These are phyloP conservation scores for Ophonus ardosiacus DNA, from an alignment of 2,888 invertebrate species.

Conservation along the genomic window DNA sequence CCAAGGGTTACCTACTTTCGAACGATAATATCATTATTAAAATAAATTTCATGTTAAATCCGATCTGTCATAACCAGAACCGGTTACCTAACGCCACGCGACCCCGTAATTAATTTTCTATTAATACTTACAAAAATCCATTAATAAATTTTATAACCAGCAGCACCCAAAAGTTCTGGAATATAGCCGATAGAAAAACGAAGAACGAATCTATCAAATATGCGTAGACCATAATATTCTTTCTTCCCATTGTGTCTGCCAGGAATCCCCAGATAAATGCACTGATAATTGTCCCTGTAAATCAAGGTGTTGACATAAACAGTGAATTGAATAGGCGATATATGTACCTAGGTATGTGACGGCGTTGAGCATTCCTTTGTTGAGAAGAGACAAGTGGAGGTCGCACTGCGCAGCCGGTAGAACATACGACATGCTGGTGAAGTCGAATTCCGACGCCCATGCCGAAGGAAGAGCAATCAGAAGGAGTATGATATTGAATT, in stretches of 20 bases:
- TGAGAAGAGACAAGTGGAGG: slow-evolving; percentile 80
- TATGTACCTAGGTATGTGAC: slow-evolving; percentile 82
- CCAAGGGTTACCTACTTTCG: no score
- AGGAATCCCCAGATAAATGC: slow-evolving; percentile 85
- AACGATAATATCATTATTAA: no score
- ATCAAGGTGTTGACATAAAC: not conserved
- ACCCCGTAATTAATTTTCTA: not conserved
- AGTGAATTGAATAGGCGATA: not conserved
- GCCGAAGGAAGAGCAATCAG: slow-evolving; percentile 81
- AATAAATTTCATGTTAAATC: no score
- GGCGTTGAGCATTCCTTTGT: slow-evolving; percentile 84
- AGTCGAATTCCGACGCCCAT: slow-evolving; percentile 83
- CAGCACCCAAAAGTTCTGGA: slow-evolving; percentile 81
- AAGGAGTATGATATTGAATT: slow-evolving; percentile 81
- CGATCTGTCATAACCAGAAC: no score
- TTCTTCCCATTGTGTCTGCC: slow-evolving; percentile 82
- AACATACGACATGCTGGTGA: slow-evolving; percentile 83
- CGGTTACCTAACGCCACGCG: no score
- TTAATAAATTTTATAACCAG: slow-evolving; percentile 81
- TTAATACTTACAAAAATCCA: slow-evolving; percentile 81
- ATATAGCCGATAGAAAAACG: slow-evolving; percentile 79
- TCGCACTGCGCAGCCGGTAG: slow-evolving; percentile 86
- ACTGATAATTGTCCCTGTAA: slow-evolving; percentile 83
- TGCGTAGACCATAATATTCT: slow-evolving; percentile 80
- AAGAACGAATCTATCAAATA: slow-evolving; percentile 80